Evolutionary conservation across 2,113 vertebrate genomes (phyloP).

Genomic region (Psittacus erithacus): DNA sequence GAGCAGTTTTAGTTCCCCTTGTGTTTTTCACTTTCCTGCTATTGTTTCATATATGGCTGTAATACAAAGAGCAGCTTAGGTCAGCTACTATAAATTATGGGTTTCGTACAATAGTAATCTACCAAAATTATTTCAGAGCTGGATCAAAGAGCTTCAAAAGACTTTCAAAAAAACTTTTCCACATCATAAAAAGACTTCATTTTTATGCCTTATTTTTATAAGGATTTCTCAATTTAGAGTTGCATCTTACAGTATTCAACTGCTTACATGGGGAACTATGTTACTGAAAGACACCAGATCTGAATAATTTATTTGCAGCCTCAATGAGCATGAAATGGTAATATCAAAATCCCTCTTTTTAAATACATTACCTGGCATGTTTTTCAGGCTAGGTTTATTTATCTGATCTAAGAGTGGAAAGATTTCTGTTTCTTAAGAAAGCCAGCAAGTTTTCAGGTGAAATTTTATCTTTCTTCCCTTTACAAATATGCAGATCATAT

Average conservation of each 20-base stretch:
- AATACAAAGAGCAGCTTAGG: slow-evolving; percentile 89
- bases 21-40: slow-evolving; percentile 92
- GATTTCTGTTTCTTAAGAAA: not conserved
- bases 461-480: not conserved
- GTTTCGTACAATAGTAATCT: slow-evolving; percentile 86
- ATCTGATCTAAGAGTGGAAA: not conserved
- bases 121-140: slow-evolving; percentile 80
- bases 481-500: not conserved
- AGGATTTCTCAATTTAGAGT: slow-evolving; percentile 6
- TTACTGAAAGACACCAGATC: not conserved
- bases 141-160: slow-evolving; percentile 86
- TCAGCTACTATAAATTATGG: slow-evolving; percentile 91
- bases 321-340: not conserved
- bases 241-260: not conserved
- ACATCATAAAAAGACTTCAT: slow-evolving; percentile 36
- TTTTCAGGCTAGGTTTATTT: not conserved
- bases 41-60: slow-evolving; percentile 91
- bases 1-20: slow-evolving; percentile 85
- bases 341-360: not conserved
- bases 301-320: not conserved
- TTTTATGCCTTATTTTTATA: slow-evolving; percentile 40
- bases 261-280: not conserved
- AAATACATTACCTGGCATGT: not conserved
- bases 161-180: slow-evolving; percentile 72
- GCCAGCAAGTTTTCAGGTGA: not conserved